These are phyloP conservation scores for Rallus crepitans DNA, from an alignment of 2,797 vertebrate genomes.

Conservation along the genomic window DNA sequence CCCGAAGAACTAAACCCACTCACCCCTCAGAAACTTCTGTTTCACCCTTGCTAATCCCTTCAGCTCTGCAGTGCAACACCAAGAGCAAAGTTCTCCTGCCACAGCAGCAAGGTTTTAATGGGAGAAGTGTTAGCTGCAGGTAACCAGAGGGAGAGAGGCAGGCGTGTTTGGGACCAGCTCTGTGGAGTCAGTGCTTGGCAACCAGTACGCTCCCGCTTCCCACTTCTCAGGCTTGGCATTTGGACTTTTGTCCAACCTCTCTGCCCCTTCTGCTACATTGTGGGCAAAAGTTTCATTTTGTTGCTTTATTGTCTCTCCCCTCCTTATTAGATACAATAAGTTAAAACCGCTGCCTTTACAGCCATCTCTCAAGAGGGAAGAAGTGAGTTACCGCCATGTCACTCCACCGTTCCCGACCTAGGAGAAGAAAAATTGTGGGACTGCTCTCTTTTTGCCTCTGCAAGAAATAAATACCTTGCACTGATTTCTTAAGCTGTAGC, in stretches of 20 bases:
- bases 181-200: not conserved
- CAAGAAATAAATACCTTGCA: conserved; percentile 49
- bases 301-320: conserved; percentile 47
- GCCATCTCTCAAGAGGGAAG: conserved; percentile 39
- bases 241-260: conserved; percentile 41
- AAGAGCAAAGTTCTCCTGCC: not conserved
- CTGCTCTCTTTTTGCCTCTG: conserved; percentile 18
- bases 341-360: conserved; percentile 29
- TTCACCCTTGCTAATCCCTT: not conserved
- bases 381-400: conserved; percentile 53
- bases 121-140: not conserved
- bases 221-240: not conserved
- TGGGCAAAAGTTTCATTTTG: conserved; percentile 46
- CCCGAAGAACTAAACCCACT: not conserved
- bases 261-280: not conserved
- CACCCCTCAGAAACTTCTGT: not conserved
- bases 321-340: conserved; percentile 64
- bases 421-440: conserved; percentile 29
- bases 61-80: not conserved
- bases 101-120: not conserved
- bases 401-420: conserved; percentile 35
- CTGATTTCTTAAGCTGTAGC: conserved; percentile 31
- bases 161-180: not conserved
- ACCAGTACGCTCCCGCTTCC: not conserved
- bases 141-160: not conserved